Evolutionary conservation across 2,888 invertebrate genomes (phyloP), one percentile per base, ranked within the genome.

Genomic region (Orthonychiurus folsomi): DNA sequence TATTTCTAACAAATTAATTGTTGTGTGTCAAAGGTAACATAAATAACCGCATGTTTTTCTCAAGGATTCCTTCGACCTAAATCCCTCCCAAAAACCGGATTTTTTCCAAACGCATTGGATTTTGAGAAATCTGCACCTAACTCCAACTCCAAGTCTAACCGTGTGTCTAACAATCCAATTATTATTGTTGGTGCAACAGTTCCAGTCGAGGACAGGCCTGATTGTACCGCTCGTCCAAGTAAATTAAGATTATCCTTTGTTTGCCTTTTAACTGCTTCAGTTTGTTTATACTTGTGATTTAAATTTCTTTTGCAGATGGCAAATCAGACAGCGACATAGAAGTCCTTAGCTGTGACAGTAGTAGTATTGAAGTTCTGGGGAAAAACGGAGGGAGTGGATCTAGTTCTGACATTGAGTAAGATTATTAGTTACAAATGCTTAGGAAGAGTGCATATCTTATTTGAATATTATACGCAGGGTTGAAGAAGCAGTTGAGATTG

Each of bases 281-380:
- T n/a, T n/a, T n/a, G n/a, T n/a, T n/a, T n/a, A n/a, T n/a, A n/a
- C n/a, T n/a, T n/a, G n/a, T n/a, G n/a, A n/a, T n/a, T n/a, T n/a
- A n/a, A n/a, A n/a, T n/a, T n/a, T n/a, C n/a, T n/a, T 48, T 28
- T 59, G n/a, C 47, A 70, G 69, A 72, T 62, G 68, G 66, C 18
- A 69, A 66, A 53, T 73, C 72, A 3, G 72, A 71, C n/a, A 68
- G 68, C 59, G 72, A 73, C 57, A 68, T 73, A 48, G 72, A 73
- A 56, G 70, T 70, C 1, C 47, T 73, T 5, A 73, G 72, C 52
- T 68, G 66, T 58, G 70, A 70, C 59, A 71, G 71, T 59, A 71
- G 72, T 60, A 71, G 71, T 55, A 73, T 73, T 58, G 72, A 73
- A 69, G 72, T 73, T 24, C 60, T 73, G 18, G 64, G 53, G 5